Evolutionary conservation across 2,113 vertebrate genomes (phyloP), one percentile per base, ranked within the genome.

Genomic region (mouse (Mus musculus)): DNA sequence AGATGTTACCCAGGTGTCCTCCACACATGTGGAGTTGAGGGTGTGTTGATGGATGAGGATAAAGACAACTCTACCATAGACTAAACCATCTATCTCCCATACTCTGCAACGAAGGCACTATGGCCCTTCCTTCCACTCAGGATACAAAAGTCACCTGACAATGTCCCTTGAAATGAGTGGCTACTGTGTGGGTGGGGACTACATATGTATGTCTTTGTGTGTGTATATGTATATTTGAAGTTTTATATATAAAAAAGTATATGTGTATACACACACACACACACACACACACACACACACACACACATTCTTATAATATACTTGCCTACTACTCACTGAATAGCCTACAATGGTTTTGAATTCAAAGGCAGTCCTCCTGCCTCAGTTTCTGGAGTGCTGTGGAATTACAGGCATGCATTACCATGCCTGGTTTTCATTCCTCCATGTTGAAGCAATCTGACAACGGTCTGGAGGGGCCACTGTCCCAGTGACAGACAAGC

Each of bases 401-500:
- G 49, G 67, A 67, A 56, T 26, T 39, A 28, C 49, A 59, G 42
- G 65, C 6, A 5, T 69, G 36, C 3, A 54, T 22, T 8, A 54
- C 36, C 69, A 73, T 17, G 49, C 36, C 33, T 17, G 20, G 20
- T 52, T 73, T n/a, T 78, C 36, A 1, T 11, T 20, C 5, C 11
- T 20, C 28, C n/a, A 17, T 14, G 19, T 75, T 54, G n/a, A 94
- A 93, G 88, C 17, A 16, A 71, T 10, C 42, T 36, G 4, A 22
- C 24, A 30, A 65, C 2, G 36, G 16, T 59, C 63, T 54, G 36
- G 61, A 63, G 54, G 63, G 30, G 20, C 49, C 1, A 26, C n/a
- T 1, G 7, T 54, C 61, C 24, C n/a, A 14, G 36, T 42, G 59
- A 85, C 5, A 61, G 4, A 3, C 0, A 26, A 36, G 28, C 56